Conservation (phyloP, 2,797 vertebrate species). For the Dipus sagitta region DNA sequence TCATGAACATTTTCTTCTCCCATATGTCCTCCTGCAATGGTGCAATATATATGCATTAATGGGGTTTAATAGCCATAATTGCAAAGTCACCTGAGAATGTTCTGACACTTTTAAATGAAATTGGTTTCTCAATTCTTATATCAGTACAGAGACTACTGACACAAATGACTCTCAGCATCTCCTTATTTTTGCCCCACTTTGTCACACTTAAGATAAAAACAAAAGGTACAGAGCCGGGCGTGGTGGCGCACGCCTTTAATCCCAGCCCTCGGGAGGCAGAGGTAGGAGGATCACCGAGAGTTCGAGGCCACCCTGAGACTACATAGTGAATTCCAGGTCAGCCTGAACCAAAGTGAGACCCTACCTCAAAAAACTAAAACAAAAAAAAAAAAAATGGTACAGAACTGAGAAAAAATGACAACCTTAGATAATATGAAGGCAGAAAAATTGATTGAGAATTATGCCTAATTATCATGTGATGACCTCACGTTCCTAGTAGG, state of each 20-base stretch:
- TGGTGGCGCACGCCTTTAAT: too few relatives aligned
- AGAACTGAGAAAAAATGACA: not conserved
- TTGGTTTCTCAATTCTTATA: not conserved
- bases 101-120: not conserved
- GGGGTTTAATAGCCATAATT: not conserved
- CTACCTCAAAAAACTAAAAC: too few relatives aligned
- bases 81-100: not conserved
- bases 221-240: not conserved
- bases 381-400: not conserved
- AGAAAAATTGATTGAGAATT: constrained; percentile 9
- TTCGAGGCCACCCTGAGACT: too few relatives aligned
- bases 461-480: constrained; percentile 16
- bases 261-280: too few relatives aligned
- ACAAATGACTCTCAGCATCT: not conserved
- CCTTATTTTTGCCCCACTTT: not conserved
- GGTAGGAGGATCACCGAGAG: too few relatives aligned
- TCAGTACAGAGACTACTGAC: not conserved
- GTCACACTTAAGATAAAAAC: not conserved
- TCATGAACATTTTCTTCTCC: not conserved
- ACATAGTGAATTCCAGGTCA: too few relatives aligned
- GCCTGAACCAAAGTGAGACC: too few relatives aligned
- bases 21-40: not conserved
- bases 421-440: not conserved
- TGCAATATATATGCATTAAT: not conserved
- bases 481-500: not conserved